Evolutionary conservation across 2,113 vertebrate genomes (phyloP), one percentile per base, ranked within the genome.

Genomic region (Philantomba maxwellii): DNA sequence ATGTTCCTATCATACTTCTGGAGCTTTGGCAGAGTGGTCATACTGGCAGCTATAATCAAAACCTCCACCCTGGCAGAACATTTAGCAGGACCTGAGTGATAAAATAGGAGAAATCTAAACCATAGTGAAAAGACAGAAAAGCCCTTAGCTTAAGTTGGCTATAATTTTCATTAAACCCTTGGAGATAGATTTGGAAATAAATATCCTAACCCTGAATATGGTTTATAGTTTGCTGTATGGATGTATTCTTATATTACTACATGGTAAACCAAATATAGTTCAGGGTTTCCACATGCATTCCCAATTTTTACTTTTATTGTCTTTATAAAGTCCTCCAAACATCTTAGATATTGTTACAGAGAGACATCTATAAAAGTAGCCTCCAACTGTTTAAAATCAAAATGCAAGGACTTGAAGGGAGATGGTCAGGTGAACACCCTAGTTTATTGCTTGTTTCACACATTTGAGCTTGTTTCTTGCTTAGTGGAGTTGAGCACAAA

Each of bases 341-440:
- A 92, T 85, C 87, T 88, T 83, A 85, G 77, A 80, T n/a, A 89
- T 70, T 94, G 28, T 87, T 93, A 62, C 47, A 96, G 51, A 97
- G 47, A 95, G 43, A 91, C 8, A 8, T 62, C 83, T 82, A 57
- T 58, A 91, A 95, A 87, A 81, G 17, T 30, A 28, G 19, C 85
- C 16, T 89, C 58, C 43, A 53, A 83, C 83, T 88, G 55, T 78
- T 92, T 90, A 91, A 86, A 96, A 96, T 95, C n/a, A 95, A 93
- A 45, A 90, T 14, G 9, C 17, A 87, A 30, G 21, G 30, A 16
- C 55, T 81, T 84, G 78, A 75, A 87, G 49, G 87, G 85, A 95
- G 86, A 88, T 58, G n/a, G n/a, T 77, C 90, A 78, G 36, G 39
- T 62, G 64, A 89, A 64, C 0, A 47, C 75, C 1, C 45, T 10